A percentile compares a stretch with the other conserved stretches of the same genome.
phyloP scores from a whole-genome alignment of 2,797 vertebrate genomes.

The Coendou prehensilis region DNA sequence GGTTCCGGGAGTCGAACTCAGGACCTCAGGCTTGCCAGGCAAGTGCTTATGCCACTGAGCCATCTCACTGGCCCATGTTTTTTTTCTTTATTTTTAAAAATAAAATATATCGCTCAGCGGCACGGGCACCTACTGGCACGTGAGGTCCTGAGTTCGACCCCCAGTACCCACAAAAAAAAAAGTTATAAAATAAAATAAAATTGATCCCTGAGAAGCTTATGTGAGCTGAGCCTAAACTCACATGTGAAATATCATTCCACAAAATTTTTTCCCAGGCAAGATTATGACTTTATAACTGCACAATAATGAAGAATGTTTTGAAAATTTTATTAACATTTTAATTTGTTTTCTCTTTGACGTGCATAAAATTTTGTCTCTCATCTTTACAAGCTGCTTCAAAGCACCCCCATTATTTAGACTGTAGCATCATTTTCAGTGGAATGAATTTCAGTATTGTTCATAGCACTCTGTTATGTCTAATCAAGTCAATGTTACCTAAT shows the following conservation, averaged over 20 bases:
- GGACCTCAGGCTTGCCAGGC: no score
- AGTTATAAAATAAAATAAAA: constrained; percentile 1
- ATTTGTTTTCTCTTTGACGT: constrained; percentile 66
- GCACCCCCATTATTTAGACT: constrained; percentile 6
- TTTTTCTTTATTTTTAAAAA: no score
- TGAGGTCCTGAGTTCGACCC: no score
- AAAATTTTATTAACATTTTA: constrained; percentile 63
- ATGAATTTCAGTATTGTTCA: constrained; percentile 34
- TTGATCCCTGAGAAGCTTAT: not conserved
- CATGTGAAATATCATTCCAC: not conserved
- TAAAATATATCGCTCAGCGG: no score
- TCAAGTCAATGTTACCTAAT: not conserved
- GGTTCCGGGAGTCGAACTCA: no score
- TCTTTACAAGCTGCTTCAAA: constrained; percentile 55
- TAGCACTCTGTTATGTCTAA: not conserved
- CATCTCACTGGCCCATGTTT: no score
- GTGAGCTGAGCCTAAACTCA: not conserved
- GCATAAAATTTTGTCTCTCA: constrained; percentile 57
- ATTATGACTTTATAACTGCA: not conserved
- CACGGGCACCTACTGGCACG: no score
- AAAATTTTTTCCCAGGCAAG: not conserved
- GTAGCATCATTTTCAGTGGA: not conserved
- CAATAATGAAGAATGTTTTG: not conserved
- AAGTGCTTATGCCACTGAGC: no score
- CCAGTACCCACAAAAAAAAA: no score